Evolutionary conservation across 2,888 invertebrate species (phyloP).

Genomic region (Tiphia femorata): DNA sequence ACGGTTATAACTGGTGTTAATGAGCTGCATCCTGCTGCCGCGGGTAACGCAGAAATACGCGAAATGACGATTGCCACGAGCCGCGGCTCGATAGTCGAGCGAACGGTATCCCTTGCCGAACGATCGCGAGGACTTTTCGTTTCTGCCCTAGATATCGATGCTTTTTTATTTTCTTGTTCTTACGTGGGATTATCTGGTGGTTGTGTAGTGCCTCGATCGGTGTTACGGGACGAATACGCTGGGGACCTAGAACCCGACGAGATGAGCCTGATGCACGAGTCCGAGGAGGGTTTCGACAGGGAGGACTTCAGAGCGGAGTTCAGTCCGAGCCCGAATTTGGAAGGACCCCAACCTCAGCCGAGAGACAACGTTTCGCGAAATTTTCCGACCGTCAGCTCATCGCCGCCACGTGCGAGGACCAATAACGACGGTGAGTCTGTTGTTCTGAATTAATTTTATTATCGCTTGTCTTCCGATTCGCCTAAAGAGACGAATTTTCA

Average conservation of each 20-base stretch:
- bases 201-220: constrained; percentile 83
- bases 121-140: background rate
- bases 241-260: constrained; percentile 85
- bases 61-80: too few relatives aligned
- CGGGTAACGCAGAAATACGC: too few relatives aligned
- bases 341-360: constrained; percentile 63
- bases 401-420: constrained; percentile 63
- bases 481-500: too few relatives aligned
- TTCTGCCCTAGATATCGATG: background rate
- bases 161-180: background rate
- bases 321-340: constrained; percentile 68
- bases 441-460: too few relatives aligned
- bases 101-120: too few relatives aligned
- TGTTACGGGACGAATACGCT: constrained; percentile 86
- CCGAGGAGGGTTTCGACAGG: constrained; percentile 68
- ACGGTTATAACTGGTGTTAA: too few relatives aligned
- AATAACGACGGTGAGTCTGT: constrained; percentile 65
- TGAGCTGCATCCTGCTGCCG: too few relatives aligned
- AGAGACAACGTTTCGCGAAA: constrained; percentile 60
- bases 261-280: constrained; percentile 67
- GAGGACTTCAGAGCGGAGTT: constrained; percentile 69
- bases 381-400: constrained; percentile 62
- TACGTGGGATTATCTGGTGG: background rate
- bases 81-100: too few relatives aligned
- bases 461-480: too few relatives aligned